A percentile compares a stretch with the other conserved stretches of the same genome.
These are phyloP conservation scores for Paguma larvata DNA, from an alignment of 2,797 vertebrate species.

Conservation along the genomic window DNA sequence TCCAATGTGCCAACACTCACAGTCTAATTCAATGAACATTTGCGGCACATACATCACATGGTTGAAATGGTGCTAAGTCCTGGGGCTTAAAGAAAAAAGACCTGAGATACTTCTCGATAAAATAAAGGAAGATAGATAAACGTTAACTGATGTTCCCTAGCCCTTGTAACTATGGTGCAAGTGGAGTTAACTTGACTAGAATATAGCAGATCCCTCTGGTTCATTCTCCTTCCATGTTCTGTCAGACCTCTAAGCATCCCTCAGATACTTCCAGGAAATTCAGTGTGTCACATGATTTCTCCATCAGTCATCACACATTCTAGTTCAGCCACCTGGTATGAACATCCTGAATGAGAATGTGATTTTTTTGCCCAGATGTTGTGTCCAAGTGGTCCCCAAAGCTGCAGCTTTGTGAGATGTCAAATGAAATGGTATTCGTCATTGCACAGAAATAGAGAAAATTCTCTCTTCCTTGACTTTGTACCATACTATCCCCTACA, in stretches of 20 bases:
- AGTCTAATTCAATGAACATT: neutral
- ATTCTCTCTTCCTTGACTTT: neutral
- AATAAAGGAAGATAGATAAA: neutral
- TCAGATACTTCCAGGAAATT: neutral
- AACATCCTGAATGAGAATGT: neutral
- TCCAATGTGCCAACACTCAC: neutral
- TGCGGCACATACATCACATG: neutral
- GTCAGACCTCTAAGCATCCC: neutral
- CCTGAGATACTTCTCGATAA: neutral
- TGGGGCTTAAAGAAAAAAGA: neutral
- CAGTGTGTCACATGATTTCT: neutral
- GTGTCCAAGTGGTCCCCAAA: neutral
- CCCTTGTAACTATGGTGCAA: neutral
- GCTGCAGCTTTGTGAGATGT: neutral
- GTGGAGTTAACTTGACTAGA: neutral
- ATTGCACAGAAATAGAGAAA: neutral
- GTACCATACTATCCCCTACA: neutral
- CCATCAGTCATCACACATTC: neutral
- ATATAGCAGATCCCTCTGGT: neutral
- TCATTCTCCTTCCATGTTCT: neutral
- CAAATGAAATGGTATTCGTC: neutral
- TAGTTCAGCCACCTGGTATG: neutral
- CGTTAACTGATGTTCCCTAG: neutral
- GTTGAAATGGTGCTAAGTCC: neutral
- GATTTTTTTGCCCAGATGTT: neutral